A percentile compares a stretch with the other conserved stretches of the same genome.
phyloP scores from a whole-genome alignment of 2,888 invertebrate genomes.

The Patella ulyssiponensis region DNA sequence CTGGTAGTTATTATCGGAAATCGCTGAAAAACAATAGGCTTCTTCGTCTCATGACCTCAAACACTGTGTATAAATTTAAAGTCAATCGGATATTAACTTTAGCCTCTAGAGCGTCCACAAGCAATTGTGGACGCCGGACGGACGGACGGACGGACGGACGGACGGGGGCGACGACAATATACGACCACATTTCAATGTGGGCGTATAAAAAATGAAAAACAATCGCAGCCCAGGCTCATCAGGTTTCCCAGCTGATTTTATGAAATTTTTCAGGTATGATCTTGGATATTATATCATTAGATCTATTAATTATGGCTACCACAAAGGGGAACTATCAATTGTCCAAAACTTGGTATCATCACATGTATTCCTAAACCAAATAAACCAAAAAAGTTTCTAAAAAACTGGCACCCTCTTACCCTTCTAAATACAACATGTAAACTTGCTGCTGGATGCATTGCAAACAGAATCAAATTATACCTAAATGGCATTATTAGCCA shows the following conservation, averaged over 20 bases:
- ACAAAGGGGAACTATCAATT: conserved; percentile 18
- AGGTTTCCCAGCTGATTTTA: conserved; percentile 32
- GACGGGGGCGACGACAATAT: too few species aligned
- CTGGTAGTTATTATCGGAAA: too few species aligned
- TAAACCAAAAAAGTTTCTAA: conserved; percentile 21
- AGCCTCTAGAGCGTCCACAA: too few species aligned
- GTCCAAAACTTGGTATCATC: conserved; percentile 34
- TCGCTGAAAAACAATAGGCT: too few species aligned
- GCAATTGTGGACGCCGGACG: too few species aligned
- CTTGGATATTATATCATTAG: conserved; percentile 20
- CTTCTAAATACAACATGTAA: conserved; percentile 29
- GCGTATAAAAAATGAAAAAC: conserved; percentile 13
- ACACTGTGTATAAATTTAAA: too few species aligned
- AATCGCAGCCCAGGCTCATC: conserved; percentile 24
- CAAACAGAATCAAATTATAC: not conserved
- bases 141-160: too few species aligned
- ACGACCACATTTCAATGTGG: too few species aligned
- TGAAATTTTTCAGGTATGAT: conserved; percentile 26
- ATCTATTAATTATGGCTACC: conserved; percentile 19
- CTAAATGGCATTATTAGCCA: conserved; percentile 10
- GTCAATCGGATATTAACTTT: too few species aligned
- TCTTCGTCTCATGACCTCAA: too few species aligned
- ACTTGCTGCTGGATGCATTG: conserved; percentile 5
- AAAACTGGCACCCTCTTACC: conserved; percentile 28
- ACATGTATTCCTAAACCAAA: conserved; percentile 33